These are phyloP conservation scores for Argyresthia albistria DNA, from an alignment of 2,888 invertebrate genomes.

Conservation along the genomic window DNA sequence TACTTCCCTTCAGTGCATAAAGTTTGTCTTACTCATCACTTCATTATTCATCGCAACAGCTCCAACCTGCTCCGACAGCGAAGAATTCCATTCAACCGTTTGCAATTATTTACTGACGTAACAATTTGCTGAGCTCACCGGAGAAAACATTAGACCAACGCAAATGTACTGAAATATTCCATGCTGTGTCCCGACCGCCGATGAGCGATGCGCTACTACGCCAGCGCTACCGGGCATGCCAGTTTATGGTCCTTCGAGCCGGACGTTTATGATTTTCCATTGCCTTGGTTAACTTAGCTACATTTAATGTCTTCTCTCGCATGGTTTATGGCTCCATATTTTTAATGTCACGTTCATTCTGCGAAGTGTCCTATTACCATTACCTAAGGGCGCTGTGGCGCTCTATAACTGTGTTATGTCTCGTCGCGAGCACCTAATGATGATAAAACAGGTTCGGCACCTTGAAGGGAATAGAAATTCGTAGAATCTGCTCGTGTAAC, in stretches of 20 bases:
- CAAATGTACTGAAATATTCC: too few species aligned
- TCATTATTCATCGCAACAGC: too few species aligned
- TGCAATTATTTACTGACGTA: too few species aligned
- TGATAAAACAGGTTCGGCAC: neutral
- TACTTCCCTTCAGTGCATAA: too few species aligned
- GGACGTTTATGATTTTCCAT: conserved; percentile 7
- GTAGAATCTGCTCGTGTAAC: too few species aligned
- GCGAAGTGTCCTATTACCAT: too few species aligned
- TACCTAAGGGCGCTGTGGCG: neutral
- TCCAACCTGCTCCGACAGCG: too few species aligned
- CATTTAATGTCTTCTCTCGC: neutral
- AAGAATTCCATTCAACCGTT: too few species aligned
- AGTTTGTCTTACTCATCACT: too few species aligned
- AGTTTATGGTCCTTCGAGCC: conserved; percentile 21
- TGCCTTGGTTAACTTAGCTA: neutral
- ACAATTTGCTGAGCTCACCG: too few species aligned
- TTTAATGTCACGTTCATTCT: too few species aligned
- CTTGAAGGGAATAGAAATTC: neutral
- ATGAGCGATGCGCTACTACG: conserved; percentile 26
- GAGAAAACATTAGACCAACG: too few species aligned
- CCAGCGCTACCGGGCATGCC: conserved; percentile 26
- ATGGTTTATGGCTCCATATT: neutral
- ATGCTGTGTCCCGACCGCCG: conserved; percentile 10
- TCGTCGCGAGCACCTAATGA: neutral
- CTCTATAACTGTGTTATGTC: neutral